Evolutionary conservation across 2,113 vertebrate species (phyloP).

Genomic region (Hippocampus mohnikei): DNA sequence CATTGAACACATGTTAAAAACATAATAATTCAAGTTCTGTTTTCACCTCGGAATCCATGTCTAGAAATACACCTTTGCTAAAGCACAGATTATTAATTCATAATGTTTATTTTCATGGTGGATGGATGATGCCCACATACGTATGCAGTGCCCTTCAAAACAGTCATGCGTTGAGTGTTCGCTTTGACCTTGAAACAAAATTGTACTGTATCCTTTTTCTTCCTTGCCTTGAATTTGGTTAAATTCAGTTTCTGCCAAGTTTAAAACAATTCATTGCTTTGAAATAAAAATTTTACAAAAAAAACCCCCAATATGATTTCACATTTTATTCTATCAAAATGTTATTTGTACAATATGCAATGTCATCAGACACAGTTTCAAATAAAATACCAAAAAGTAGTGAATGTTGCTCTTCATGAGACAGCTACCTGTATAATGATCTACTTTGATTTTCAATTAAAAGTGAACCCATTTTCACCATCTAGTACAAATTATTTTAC

Average conservation of each 20-base stretch:
- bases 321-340: neutral
- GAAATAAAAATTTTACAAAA: constrained; percentile 24
- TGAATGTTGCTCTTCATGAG: neutral
- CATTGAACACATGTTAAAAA: neutral
- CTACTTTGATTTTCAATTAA: neutral
- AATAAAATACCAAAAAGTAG: neutral
- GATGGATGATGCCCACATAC: constrained; percentile 14
- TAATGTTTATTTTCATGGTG: constrained; percentile 41
- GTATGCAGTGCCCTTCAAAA: constrained; percentile 29
- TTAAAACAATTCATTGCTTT: constrained; percentile 22
- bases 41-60: constrained; percentile 12
- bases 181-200: constrained; percentile 41
- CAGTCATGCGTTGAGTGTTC: constrained; percentile 23
- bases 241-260: constrained; percentile 1
- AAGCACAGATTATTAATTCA: constrained; percentile 43
- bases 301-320: constrained; percentile 16
- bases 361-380: neutral
- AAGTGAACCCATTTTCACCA: neutral
- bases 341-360: neutral
- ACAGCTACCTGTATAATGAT: neutral
- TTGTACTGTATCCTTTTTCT: constrained; percentile 13
- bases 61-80: constrained; percentile 31
- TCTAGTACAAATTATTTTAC: neutral
- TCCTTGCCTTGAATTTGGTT: constrained; percentile 6
- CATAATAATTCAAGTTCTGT: neutral